Conservation (phyloP, 2,113 vertebrate genomes). For the Hippocampus zosterae region DNA sequence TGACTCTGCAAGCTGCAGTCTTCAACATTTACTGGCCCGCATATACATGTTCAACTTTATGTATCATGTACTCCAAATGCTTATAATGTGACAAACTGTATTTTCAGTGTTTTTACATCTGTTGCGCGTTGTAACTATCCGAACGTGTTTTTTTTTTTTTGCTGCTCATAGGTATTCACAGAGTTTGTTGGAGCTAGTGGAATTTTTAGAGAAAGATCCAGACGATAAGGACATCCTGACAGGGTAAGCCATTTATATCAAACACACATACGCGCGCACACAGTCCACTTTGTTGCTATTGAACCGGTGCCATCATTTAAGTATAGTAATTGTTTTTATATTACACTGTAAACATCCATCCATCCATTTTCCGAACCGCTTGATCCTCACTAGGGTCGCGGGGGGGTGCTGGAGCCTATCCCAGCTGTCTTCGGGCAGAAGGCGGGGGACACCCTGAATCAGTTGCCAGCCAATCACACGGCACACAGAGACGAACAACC, state of each 20-base stretch:
- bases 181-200: conserved; percentile 88
- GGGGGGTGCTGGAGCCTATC: too few species aligned
- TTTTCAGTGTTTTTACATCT: not conserved
- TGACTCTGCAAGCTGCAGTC: conserved; percentile 16
- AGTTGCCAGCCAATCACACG: too few species aligned
- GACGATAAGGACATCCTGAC: conserved; percentile 82
- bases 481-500: too few species aligned
- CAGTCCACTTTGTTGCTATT: not conserved
- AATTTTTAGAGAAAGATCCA: conserved; percentile 85
- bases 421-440: too few species aligned
- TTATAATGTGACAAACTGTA: not conserved
- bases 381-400: too few species aligned
- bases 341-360: not conserved
- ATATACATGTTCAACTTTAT: not conserved
- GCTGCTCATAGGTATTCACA: conserved; percentile 75
- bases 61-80: not conserved
- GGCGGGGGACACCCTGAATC: too few species aligned
- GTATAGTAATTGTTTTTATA: not conserved
- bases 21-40: not conserved
- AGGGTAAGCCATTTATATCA: conserved; percentile 74
- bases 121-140: not conserved
- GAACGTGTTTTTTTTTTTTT: conserved; percentile 8
- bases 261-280: not conserved
- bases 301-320: not conserved
- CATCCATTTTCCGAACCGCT: too few species aligned